Conservation (phyloP, 2,113 vertebrate species). For the Oriolus oriolus region DNA sequence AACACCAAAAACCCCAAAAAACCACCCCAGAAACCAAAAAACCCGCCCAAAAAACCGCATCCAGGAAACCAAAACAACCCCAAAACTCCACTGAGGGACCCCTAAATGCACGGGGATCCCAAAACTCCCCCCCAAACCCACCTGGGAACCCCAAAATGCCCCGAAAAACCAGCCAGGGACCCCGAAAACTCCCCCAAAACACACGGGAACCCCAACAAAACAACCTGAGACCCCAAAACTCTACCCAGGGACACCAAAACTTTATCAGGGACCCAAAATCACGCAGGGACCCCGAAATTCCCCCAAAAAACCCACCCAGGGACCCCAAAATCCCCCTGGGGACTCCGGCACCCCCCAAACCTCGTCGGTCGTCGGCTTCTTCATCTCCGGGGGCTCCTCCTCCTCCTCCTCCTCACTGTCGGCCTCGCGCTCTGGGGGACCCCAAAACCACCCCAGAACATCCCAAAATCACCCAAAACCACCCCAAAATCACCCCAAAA, state of each 20-base stretch:
- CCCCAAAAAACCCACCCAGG: not conserved
- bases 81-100: too few species aligned
- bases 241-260: not conserved
- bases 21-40: not conserved
- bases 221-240: too few species aligned
- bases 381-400: not conserved
- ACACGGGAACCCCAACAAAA: too few species aligned
- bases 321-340: not conserved
- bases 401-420: not conserved
- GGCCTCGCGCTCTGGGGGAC: not conserved
- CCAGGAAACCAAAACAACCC: too few species aligned
- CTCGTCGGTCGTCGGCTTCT: not conserved
- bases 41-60: too few species aligned
- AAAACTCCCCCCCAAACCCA: too few species aligned
- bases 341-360: not conserved
- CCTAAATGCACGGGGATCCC: too few species aligned
- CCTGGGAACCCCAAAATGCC: too few species aligned
- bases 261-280: too few species aligned
- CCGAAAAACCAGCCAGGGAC: not conserved
- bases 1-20: not conserved
- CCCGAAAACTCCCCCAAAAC: too few species aligned
- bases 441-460: not conserved
- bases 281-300: too few species aligned
- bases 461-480: not conserved
- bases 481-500: not conserved